Evolutionary conservation across 1,140 invertebrate species (phyloP), one percentile per base, ranked within the genome.

Genomic region (Hydropsyche tenuis): DNA sequence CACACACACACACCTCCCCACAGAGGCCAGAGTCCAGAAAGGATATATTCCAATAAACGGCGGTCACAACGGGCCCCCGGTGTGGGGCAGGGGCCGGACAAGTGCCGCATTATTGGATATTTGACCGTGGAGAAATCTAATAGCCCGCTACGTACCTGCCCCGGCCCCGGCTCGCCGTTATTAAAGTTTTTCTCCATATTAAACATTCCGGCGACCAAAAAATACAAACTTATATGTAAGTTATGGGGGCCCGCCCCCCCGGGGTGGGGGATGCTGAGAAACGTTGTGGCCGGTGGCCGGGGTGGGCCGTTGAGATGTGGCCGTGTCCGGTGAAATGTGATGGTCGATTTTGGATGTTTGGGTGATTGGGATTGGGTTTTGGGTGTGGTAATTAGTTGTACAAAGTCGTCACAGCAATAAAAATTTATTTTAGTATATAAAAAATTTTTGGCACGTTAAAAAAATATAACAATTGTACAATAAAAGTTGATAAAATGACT

Each of bases 151-250:
- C 69, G 66, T 69, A 72, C 77, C 74, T 72, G 69, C 74, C 43
- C 60, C 23, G 20, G 65, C 68, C 66, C 51, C 65, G 68, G 27
- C 25, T 60, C 45, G 56, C 51, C 74, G 72, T 78, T 78, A 78
- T 78, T 78, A 78, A 78, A 78, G 62, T 78, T 78, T 78, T 78
- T 75, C 74, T 75, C 77, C 74, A 74, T 78, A 75, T 78, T 78
- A 78, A 78, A 78, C 77, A 78, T 78, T 78, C 77, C 77, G 63
- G 37, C 69, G 25, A 72, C 72, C 74, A 73, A 75, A 75, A 77
- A 77, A 75, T 75, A 77, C 73, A 70, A 70, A 56, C 68, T 70
- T 70, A 70, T 70, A 70, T 56, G 25, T 42, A 65, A 60, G 56
- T 60, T 60, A 60, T 60, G 25, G 23, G 22, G 23, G 56, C 9